Evolutionary conservation across 2,797 vertebrate genomes (phyloP).

Genomic region (Lepilemur ruficaudatus): DNA sequence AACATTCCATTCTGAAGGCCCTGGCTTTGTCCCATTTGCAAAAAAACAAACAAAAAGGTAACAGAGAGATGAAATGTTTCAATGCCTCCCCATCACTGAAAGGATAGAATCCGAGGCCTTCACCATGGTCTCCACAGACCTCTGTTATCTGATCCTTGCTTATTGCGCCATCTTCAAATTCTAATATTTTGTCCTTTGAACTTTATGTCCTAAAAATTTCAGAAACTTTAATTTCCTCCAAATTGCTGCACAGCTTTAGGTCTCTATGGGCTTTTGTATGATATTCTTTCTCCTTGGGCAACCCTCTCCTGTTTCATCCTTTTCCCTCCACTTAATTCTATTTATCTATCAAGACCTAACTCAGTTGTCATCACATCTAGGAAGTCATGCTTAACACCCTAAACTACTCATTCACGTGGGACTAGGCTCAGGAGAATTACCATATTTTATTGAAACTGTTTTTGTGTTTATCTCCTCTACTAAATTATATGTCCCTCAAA

Average conservation of each 20-base stretch:
- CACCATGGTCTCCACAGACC: background rate
- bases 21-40: background rate
- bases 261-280: background rate
- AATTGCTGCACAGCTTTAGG: background rate
- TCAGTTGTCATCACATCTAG: background rate
- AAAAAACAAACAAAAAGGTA: background rate
- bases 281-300: background rate
- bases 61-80: background rate
- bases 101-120: background rate
- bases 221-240: constrained; percentile 23
- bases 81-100: background rate
- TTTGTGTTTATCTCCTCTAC: background rate
- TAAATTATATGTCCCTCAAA: background rate
- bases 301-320: background rate
- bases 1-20: background rate
- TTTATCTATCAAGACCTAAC: background rate
- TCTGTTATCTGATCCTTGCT: background rate
- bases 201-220: background rate
- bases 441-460: background rate
- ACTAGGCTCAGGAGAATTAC: background rate
- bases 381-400: background rate
- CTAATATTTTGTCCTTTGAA: background rate
- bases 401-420: background rate
- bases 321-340: background rate
- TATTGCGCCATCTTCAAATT: background rate